Evolutionary conservation across 2,888 invertebrate genomes (phyloP).

Genomic region (Rhabditophanes sp.): DNA sequence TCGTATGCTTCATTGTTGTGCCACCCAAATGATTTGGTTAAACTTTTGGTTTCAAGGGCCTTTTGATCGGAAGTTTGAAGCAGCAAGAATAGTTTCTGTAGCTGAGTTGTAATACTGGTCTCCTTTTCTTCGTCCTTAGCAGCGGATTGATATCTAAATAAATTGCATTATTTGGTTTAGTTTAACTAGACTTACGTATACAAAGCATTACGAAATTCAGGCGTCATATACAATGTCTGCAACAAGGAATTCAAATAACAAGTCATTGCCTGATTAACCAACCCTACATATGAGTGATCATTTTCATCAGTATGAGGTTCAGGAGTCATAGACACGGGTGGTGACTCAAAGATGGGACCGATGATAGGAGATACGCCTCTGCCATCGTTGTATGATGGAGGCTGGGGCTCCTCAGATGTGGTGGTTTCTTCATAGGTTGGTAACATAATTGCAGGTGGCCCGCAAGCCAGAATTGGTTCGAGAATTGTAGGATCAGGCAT

Average conservation of each 20-base stretch:
- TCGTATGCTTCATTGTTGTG: constrained; percentile 75
- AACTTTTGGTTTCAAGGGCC: constrained; percentile 68
- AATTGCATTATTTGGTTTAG: too few species aligned
- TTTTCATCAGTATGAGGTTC: constrained; percentile 26
- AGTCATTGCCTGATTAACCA: constrained; percentile 61
- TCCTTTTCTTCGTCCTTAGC: constrained; percentile 49
- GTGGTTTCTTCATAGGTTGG: too few species aligned
- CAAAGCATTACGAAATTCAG: constrained; percentile 72
- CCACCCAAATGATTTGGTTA: constrained; percentile 78
- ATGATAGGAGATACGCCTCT: too few species aligned
- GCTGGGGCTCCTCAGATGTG: too few species aligned
- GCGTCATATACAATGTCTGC: constrained; percentile 76
- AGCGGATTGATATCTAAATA: constrained; percentile 57
- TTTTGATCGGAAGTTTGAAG: constrained; percentile 64
- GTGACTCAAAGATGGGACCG: too few species aligned
- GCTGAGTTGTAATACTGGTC: constrained; percentile 66
- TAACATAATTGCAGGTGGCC: too few species aligned
- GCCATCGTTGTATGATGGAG: too few species aligned
- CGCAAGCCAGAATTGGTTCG: too few species aligned
- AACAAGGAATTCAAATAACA: constrained; percentile 74
- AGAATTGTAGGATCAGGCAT: too few species aligned
- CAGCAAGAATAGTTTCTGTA: constrained; percentile 68
- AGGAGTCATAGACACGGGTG: too few species aligned
- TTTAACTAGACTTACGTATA: constrained; percentile 49
- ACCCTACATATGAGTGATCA: constrained; percentile 36